A percentile compares a stretch with the other conserved stretches of the same genome.
phyloP scores from a whole-genome alignment of 2,113 vertebrate species.

The Poicephalus meyeri region DNA sequence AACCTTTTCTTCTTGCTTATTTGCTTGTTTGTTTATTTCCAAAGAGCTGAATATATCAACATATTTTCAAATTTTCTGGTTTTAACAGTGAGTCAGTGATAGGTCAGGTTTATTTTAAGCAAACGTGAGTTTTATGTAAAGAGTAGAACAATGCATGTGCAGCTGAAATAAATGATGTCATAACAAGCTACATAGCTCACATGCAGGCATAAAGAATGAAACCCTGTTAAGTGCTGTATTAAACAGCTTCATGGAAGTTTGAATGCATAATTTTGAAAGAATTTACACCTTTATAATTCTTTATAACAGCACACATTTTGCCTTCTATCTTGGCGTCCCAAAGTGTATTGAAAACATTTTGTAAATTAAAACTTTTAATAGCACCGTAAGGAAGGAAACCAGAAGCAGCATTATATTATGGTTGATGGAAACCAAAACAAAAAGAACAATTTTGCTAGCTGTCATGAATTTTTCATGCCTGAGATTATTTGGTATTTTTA shows the following conservation, averaged over 20 bases:
- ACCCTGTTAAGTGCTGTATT: neutral
- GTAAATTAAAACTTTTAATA: neutral
- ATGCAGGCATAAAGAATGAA: neutral
- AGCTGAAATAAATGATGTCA: neutral
- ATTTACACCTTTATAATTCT: conserved; percentile 13
- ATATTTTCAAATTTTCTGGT: neutral
- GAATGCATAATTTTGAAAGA: neutral
- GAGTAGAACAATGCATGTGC: neutral
- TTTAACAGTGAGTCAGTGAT: neutral
- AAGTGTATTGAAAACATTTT: neutral
- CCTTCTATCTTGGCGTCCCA: neutral
- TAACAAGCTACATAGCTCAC: neutral
- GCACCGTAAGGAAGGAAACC: neutral
- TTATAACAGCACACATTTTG: neutral
- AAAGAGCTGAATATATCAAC: neutral
- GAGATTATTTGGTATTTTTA: neutral
- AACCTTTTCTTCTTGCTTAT: neutral
- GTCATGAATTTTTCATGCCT: conserved; percentile 1
- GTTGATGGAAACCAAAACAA: neutral
- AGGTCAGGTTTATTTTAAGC: neutral
- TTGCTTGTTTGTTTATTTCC: neutral
- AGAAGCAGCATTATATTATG: neutral
- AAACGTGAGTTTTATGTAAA: neutral
- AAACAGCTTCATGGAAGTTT: neutral
- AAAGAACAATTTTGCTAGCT: neutral